Evolutionary conservation across 2,797 vertebrate genomes (phyloP).

Genomic region (Acanthurus lineatus): DNA sequence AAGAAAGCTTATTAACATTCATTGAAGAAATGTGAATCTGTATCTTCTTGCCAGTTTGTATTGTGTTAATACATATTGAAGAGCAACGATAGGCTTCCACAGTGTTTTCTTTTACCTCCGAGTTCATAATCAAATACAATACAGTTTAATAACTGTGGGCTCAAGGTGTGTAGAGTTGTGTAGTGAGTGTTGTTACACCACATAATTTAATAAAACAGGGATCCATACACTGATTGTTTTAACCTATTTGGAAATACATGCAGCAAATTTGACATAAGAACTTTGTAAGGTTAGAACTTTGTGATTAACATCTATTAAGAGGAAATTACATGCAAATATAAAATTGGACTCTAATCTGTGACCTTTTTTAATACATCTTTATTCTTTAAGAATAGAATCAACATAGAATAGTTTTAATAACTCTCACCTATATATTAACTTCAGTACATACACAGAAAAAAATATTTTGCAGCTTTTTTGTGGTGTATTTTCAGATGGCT

Average conservation of each 20-base stretch:
- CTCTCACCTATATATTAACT: constrained; percentile 83
- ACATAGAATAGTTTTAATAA: constrained; percentile 81
- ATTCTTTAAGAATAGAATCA: constrained; percentile 88
- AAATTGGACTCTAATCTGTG: constrained; percentile 19
- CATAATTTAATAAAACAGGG: neutral
- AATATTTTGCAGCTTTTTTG: constrained; percentile 76
- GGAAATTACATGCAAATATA: neutral
- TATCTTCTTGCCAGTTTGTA: constrained; percentile 19
- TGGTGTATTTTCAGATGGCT: constrained; percentile 73
- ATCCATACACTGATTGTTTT: constrained; percentile 1
- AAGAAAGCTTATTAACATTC: constrained; percentile 6
- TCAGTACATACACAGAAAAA: constrained; percentile 86
- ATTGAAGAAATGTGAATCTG: constrained; percentile 27
- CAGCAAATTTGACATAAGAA: neutral
- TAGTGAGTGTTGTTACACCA: neutral
- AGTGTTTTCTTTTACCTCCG: neutral
- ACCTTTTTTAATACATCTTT: constrained; percentile 83
- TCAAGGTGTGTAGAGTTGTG: neutral
- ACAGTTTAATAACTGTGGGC: neutral
- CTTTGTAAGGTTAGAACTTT: constrained; percentile 3
- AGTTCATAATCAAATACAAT: neutral
- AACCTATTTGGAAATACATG: neutral
- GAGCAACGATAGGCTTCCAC: constrained; percentile 3
- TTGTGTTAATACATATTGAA: constrained; percentile 33
- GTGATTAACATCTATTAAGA: constrained; percentile 9